These are phyloP conservation scores for Sprattus sprattus DNA, from an alignment of 2,113 vertebrate species.

Conservation along the genomic window DNA sequence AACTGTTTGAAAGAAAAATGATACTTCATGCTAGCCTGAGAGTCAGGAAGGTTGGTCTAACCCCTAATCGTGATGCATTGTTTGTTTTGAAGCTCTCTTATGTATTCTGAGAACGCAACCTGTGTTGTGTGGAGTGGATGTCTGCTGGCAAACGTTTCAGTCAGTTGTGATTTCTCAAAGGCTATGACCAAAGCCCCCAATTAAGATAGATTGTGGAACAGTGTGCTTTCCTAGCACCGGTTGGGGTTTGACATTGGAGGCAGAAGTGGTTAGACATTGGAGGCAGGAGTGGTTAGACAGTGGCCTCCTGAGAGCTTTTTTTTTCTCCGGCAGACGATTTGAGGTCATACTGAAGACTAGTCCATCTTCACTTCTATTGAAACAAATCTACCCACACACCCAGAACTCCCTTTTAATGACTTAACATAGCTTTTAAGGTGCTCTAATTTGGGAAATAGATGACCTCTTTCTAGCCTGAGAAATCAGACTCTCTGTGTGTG, in stretches of 20 bases:
- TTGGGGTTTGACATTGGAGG: not conserved
- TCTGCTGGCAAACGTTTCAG: not conserved
- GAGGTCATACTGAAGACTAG: not conserved
- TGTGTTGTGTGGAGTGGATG: not conserved
- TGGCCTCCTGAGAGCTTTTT: not conserved
- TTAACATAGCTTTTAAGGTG: slow-evolving; percentile 8
- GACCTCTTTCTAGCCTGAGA: not conserved
- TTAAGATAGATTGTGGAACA: not conserved
- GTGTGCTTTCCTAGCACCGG: not conserved
- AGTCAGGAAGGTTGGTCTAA: not conserved
- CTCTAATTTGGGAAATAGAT: not conserved
- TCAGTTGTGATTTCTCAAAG: not conserved
- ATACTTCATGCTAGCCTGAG: not conserved
- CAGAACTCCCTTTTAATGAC: not conserved
- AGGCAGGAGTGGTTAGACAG: not conserved
- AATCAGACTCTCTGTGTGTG: not conserved
- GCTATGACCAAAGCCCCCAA: not conserved
- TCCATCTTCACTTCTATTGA: not conserved
- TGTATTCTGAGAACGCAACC: not conserved
- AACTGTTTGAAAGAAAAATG: not conserved
- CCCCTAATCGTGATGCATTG: not conserved
- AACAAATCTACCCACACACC: not conserved
- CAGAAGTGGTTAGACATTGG: not conserved
- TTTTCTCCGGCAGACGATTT: not conserved
- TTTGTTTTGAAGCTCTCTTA: not conserved